Evolutionary conservation across 2,113 vertebrate genomes (phyloP), one percentile per base, ranked within the genome.

Genomic region (Rattus rattus): DNA sequence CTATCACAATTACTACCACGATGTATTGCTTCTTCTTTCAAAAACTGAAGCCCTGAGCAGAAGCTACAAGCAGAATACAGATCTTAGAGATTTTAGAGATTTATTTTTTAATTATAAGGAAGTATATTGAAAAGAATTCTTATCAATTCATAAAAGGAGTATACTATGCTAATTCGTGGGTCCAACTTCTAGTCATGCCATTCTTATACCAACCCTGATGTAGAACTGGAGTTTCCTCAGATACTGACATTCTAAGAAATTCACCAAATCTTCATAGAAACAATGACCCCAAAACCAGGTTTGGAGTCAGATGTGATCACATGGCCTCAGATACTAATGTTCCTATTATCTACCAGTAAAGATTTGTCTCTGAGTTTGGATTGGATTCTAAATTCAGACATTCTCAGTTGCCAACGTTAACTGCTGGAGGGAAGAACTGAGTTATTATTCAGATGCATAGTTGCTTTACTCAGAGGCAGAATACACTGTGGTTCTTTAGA

Each of bases 391-490:
- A 96, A 96, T 96, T 96, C 81, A 91, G 80, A 84, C 83, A 91
- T 81, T 96, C 88, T 94, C 49, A 59, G 63, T 92, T 1, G 3
- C 86, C 94, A 93, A 24, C 92, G 97, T 91, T 92, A 96, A 94
- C 94, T 97, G 96, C 88, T 97, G 91, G 81, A 96, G 36, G 28
- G 65, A 94, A 94, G 94, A 95, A 92, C 70, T 91, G 90, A 97
- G 85, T 96, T 85, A 97, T 94, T 97, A 96, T 92, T 96, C 80
- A 96, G 69, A 97, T 94, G 52, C 88, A 86, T 67, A 49, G n/a
- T 88, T 95, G 61, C 86, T 91, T 97, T 96, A 88, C 91, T 95
- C 65, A 80, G 76, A 97, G 61, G 7, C 43, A 91, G 88, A 97
- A 79, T 75, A 96, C 85, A 92, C 73, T 73, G 17, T 87, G 93